These are phyloP conservation scores for Amblyraja radiata DNA, from an alignment of 2,797 vertebrate genomes.

Conservation along the genomic window DNA sequence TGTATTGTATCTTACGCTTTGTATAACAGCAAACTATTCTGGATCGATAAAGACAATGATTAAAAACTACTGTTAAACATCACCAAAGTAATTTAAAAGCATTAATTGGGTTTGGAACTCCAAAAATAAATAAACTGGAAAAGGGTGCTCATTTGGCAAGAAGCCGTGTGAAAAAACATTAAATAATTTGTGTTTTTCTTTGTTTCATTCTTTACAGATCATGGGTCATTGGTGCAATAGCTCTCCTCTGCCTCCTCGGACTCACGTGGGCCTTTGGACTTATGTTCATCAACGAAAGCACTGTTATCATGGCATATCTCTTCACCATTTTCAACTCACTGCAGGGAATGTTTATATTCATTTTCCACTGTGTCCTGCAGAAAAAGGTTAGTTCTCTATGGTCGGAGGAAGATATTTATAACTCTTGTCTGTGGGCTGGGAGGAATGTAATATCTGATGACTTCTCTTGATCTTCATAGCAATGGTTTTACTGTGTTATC, in stretches of 20 bases:
- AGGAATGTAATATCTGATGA: background rate
- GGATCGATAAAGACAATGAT: background rate
- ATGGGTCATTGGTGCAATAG: slow-evolving; percentile 96
- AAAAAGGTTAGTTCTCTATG: slow-evolving; percentile 75
- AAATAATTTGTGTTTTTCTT: slow-evolving; percentile 40
- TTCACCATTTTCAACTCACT: slow-evolving; percentile 99
- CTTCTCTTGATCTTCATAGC: background rate
- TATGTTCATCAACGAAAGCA: slow-evolving; percentile 99
- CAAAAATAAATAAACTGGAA: background rate
- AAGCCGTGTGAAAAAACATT: slow-evolving; percentile 18
- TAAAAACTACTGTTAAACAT: background rate
- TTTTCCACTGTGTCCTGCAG: slow-evolving; percentile 98
- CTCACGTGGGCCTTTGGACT: slow-evolving; percentile 96
- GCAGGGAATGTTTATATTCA: slow-evolving; percentile 99
- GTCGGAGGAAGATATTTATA: background rate
- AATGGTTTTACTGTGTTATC: slow-evolving; percentile 1
- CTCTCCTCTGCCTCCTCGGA: slow-evolving; percentile 88
- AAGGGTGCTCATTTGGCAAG: slow-evolving; percentile 39
- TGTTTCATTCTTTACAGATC: slow-evolving; percentile 66
- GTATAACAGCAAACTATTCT: background rate
- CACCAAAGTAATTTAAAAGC: background rate
- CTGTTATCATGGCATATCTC: slow-evolving; percentile 97
- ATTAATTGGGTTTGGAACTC: slow-evolving; percentile 40
- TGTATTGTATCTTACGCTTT: no score
- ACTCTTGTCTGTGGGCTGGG: background rate